Conservation (phyloP, 2,113 vertebrate genomes). For the Seriola quinqueradiata region DNA sequence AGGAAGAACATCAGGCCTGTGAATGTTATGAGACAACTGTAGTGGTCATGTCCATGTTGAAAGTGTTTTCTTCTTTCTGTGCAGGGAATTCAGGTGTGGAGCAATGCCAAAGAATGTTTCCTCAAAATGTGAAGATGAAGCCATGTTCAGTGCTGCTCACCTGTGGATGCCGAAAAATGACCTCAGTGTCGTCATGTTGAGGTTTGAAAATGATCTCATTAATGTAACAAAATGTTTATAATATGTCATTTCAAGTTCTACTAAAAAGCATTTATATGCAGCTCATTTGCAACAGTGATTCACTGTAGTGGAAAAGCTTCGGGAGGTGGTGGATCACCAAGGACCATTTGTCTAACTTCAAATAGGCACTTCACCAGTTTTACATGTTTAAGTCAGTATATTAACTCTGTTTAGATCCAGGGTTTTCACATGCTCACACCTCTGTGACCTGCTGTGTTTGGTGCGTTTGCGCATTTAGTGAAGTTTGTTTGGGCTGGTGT, state of each 20-base stretch:
- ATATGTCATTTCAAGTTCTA: not conserved
- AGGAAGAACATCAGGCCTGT: not conserved
- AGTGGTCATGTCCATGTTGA: not conserved
- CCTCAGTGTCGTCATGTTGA: not conserved
- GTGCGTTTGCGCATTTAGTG: not conserved
- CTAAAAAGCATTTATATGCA: not conserved
- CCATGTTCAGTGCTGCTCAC: not conserved
- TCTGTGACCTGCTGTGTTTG: no score
- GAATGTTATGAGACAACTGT: not conserved
- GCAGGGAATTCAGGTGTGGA: constrained; percentile 97
- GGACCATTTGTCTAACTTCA: not conserved
- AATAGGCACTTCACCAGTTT: not conserved
- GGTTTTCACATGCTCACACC: no score
- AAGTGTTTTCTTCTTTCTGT: not conserved
- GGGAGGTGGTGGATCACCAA: not conserved
- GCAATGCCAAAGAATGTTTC: constrained; percentile 97
- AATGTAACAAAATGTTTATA: not conserved
- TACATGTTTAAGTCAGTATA: no score
- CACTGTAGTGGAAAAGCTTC: not conserved
- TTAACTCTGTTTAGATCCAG: no score
- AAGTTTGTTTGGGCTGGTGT: not conserved
- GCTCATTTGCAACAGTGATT: not conserved
- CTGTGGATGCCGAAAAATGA: not conserved
- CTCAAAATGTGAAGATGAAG: constrained; percentile 91
- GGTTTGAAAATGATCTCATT: not conserved